Conservation (phyloP, 2,113 vertebrate species). For the Aphyosemion australe region DNA sequence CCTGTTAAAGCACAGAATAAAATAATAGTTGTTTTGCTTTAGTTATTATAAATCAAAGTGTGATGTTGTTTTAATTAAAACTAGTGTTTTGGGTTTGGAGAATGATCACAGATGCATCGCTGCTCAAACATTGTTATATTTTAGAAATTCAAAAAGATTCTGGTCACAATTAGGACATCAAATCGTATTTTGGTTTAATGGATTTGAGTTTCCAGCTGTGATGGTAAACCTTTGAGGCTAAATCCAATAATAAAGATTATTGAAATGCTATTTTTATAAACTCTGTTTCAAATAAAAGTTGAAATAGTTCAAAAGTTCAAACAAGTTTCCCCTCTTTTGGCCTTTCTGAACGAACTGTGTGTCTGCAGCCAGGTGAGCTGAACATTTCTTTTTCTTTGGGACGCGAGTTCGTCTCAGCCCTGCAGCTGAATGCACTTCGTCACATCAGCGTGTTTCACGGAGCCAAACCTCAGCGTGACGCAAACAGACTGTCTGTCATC, state of each 20-base stretch:
- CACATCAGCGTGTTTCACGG: background rate
- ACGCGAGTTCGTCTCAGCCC: background rate
- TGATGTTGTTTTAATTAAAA: background rate
- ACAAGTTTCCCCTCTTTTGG: background rate
- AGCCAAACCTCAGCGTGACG: background rate
- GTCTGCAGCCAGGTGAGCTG: background rate
- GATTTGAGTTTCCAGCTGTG: background rate
- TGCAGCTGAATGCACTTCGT: slow-evolving; percentile 21
- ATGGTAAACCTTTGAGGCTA: background rate
- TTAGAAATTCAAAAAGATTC: background rate
- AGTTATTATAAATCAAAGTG: background rate
- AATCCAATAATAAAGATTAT: no score
- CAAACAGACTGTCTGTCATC: background rate
- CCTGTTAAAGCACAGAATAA: no score
- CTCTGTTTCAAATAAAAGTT: background rate
- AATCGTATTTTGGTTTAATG: background rate
- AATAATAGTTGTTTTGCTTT: background rate
- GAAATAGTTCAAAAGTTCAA: background rate
- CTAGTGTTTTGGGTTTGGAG: background rate
- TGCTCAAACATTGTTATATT: background rate
- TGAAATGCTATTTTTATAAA: no score
- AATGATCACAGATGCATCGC: no score
- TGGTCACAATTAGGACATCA: background rate
- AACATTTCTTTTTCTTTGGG: background rate
- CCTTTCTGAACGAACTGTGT: background rate